Conservation (phyloP, 2,888 invertebrate genomes). For the Campaea margaritaria region DNA sequence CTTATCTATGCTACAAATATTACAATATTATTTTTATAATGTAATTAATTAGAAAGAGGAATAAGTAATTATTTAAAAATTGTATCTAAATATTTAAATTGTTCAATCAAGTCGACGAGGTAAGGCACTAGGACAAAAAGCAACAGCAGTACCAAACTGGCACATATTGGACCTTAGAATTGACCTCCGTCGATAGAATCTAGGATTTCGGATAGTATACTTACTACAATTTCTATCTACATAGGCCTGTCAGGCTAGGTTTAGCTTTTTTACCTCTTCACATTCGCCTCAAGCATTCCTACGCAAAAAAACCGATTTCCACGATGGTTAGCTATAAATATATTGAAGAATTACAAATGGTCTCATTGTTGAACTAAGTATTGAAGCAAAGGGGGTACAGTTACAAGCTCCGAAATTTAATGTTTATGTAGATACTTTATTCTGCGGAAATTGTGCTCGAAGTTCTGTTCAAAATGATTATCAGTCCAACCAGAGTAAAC, state of each 20-base stretch:
- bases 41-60: not conserved
- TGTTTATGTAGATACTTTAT: too few species aligned
- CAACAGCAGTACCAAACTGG: slow-evolving; percentile 14
- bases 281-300: not conserved
- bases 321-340: not conserved
- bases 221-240: slow-evolving; percentile 1
- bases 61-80: slow-evolving; percentile 3
- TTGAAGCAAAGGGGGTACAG: too few species aligned
- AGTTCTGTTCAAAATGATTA: too few species aligned
- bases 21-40: too few species aligned
- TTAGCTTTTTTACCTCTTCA: not conserved
- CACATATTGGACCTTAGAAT: slow-evolving; percentile 31
- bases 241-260: not conserved
- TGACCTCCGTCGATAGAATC: slow-evolving; percentile 24
- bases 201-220: not conserved
- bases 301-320: not conserved
- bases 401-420: too few species aligned
- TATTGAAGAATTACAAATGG: too few species aligned
- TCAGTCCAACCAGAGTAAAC: too few species aligned
- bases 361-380: too few species aligned
- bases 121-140: slow-evolving; percentile 54
- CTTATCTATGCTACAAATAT: not conserved
- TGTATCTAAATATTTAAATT: not conserved
- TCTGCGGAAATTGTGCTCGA: too few species aligned
- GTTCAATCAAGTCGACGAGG: slow-evolving; percentile 25